Conservation (phyloP, 2,888 invertebrate genomes). For the Sympetrum striolatum region DNA sequence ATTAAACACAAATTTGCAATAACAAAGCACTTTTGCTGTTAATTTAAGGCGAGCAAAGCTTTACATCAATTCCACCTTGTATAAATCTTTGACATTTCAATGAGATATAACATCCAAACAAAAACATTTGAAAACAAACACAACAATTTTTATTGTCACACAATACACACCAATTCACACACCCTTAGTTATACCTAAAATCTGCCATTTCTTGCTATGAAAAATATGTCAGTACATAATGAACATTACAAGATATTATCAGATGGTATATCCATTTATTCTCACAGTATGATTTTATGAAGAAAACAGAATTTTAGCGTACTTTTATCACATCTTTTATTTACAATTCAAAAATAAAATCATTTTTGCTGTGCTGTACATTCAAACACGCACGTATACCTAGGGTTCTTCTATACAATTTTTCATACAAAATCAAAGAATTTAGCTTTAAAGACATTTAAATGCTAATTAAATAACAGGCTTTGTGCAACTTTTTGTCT, state of each 20-base stretch:
- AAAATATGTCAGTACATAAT: slow-evolving; percentile 27
- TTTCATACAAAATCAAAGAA: neutral
- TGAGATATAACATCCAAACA: neutral
- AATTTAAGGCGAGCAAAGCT: slow-evolving; percentile 27
- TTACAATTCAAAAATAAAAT: slow-evolving; percentile 18
- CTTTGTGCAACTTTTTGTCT: slow-evolving; percentile 9
- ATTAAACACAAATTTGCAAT: slow-evolving; percentile 23
- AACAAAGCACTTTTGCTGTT: slow-evolving; percentile 13
- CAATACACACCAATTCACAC: neutral
- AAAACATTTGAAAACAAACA: neutral
- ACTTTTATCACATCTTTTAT: neutral
- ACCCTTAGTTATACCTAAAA: neutral
- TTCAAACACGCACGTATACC: neutral
- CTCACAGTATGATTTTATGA: neutral
- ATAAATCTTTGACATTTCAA: slow-evolving; percentile 17
- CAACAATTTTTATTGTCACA: slow-evolving; percentile 36
- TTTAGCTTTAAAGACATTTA: neutral
- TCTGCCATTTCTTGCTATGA: neutral
- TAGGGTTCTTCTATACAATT: neutral
- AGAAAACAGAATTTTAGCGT: neutral
- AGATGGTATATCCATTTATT: neutral
- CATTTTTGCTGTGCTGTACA: neutral
- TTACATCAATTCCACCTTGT: slow-evolving; percentile 11
- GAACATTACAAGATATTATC: neutral
- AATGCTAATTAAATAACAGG: neutral